phyloP scores from a whole-genome alignment of 2,888 invertebrate species.

The Acanthosepion lycidas region DNA sequence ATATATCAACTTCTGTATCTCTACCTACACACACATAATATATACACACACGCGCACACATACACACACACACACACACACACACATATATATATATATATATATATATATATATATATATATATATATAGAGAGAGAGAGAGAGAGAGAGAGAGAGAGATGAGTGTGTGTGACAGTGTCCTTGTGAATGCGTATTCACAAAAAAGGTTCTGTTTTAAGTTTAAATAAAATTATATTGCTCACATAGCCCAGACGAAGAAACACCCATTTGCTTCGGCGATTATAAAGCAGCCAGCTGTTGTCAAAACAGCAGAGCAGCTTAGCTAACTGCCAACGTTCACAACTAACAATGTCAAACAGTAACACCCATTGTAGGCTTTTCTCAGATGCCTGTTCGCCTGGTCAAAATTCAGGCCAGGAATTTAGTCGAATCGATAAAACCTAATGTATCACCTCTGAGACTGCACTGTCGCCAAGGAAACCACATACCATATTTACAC shows the following conservation, averaged over 20 bases:
- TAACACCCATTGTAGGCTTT: neutral
- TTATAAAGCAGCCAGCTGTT: neutral
- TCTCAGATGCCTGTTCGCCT: neutral
- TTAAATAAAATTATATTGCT: too few relatives aligned
- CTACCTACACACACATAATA: too few relatives aligned
- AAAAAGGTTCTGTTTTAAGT: too few relatives aligned
- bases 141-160: too few relatives aligned
- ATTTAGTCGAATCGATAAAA: neutral
- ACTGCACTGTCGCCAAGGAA: neutral
- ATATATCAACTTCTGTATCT: too few relatives aligned
- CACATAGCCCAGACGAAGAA: neutral
- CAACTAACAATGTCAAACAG: neutral
- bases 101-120: too few relatives aligned
- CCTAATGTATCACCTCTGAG: neutral
- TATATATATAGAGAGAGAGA: too few relatives aligned
- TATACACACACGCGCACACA: too few relatives aligned
- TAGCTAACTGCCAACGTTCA: neutral
- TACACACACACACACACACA: too few relatives aligned
- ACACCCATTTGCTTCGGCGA: neutral
- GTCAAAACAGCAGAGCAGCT: neutral
- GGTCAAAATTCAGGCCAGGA: constrained; percentile 6
- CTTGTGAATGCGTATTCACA: too few relatives aligned
- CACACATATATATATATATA: too few relatives aligned
- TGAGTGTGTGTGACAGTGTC: too few relatives aligned
- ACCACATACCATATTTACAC: constrained; percentile 7